phyloP scores from a whole-genome alignment of 2,888 invertebrate genomes.

The Craniophora ligustri region DNA sequence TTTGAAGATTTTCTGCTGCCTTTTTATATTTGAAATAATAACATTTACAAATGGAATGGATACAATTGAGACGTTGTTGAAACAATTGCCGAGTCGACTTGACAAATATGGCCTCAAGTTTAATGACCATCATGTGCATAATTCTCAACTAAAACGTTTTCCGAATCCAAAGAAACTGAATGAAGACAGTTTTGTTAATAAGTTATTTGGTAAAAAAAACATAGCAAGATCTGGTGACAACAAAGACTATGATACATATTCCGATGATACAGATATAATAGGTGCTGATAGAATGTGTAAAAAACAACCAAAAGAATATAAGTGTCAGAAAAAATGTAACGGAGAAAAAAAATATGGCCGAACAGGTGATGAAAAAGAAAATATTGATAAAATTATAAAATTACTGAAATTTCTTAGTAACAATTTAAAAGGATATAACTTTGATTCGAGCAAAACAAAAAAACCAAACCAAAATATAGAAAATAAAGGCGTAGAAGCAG shows the following conservation, averaged over 20 bases:
- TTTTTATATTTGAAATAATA: constrained; percentile 8
- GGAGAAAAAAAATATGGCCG: not conserved
- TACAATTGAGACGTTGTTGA: not conserved
- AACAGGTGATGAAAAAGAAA: not conserved
- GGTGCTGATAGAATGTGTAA: constrained; percentile 20
- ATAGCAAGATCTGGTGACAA: not conserved
- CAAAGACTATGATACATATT: not conserved
- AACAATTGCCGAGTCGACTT: constrained; percentile 9
- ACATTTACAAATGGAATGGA: not conserved
- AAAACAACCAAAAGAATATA: constrained; percentile 5
- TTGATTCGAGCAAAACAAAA: constrained; percentile 12
- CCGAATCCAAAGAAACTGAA: not conserved
- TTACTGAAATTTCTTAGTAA: constrained; percentile 10
- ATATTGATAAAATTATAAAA: not conserved
- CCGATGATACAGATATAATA: not conserved
- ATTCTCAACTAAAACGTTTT: too few relatives aligned
- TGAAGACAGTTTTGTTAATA: not conserved
- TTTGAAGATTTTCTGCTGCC: constrained; percentile 1
- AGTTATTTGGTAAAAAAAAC: not conserved
- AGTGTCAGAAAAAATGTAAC: not conserved
- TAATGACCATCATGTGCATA: not conserved
- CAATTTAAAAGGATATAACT: not conserved
- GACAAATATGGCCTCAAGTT: constrained; percentile 13
- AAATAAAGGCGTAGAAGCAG: not conserved
- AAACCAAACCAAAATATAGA: not conserved